These are phyloP conservation scores for Amiota mariae DNA, from an alignment of 2,888 invertebrate genomes.

Conservation along the genomic window DNA sequence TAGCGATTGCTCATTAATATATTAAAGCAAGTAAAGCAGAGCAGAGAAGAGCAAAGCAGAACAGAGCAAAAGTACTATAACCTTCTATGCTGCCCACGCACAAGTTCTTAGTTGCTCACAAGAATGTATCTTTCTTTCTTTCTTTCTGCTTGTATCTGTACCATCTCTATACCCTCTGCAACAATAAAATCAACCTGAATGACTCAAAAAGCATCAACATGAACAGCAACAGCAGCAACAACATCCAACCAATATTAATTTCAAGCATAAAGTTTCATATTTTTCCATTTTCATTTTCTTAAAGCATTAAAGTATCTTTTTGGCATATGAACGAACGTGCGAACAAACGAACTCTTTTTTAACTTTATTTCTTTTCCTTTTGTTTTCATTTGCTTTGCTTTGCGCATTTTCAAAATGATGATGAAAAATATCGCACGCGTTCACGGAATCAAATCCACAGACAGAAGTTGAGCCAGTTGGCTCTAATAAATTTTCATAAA, in stretches of 20 bases:
- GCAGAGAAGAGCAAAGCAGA: slow-evolving; percentile 45
- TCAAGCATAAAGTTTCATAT: background rate
- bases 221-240: too few species aligned
- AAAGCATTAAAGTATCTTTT: background rate
- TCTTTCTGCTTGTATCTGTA: too few species aligned
- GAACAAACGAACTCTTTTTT: background rate
- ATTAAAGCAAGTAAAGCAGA: background rate
- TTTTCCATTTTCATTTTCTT: slow-evolving; percentile 1
- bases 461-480: slow-evolving; percentile 8
- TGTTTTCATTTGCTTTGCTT: too few species aligned
- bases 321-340: background rate
- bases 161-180: too few species aligned
- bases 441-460: background rate
- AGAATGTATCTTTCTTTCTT: too few species aligned
- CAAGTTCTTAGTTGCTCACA: too few species aligned
- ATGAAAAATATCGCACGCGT: background rate
- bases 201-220: too few species aligned
- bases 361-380: too few species aligned
- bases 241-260: too few species aligned
- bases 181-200: too few species aligned
- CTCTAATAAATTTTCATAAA: slow-evolving; percentile 26
- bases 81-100: too few species aligned
- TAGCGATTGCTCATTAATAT: slow-evolving; percentile 7
- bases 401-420: too few species aligned
- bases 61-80: background rate